Conservation (phyloP, 2,113 vertebrate genomes). For the Microcebus jonahi region DNA sequence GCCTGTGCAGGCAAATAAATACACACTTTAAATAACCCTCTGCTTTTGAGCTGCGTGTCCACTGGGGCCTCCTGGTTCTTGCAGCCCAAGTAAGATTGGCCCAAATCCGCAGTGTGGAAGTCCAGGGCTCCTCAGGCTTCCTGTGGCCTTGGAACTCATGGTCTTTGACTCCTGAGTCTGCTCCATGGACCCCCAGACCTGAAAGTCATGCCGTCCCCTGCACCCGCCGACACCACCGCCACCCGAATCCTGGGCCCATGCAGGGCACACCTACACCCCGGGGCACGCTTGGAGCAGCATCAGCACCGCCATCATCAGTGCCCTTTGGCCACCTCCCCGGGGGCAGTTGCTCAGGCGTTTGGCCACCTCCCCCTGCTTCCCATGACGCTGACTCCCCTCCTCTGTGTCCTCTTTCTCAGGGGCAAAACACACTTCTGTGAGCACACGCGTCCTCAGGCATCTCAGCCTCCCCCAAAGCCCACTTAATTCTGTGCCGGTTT, state of each 20-base stretch:
- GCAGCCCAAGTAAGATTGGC: neutral
- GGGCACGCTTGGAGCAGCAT: neutral
- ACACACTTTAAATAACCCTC: neutral
- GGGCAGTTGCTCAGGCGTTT: neutral
- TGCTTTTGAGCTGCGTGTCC: neutral
- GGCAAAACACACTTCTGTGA: neutral
- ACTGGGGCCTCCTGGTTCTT: neutral
- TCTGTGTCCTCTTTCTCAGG: neutral
- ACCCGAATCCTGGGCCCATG: rapidly evolving
- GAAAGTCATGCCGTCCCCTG: neutral
- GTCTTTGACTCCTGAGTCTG: neutral
- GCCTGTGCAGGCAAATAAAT: neutral
- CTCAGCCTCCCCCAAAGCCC: neutral
- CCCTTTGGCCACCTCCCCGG: neutral
- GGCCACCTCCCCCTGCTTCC: neutral
- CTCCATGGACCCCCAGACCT: neutral
- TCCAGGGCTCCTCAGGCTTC: neutral
- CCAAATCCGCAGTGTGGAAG: neutral
- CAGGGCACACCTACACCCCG: too few species aligned
- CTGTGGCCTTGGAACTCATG: neutral
- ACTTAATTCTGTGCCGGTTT: neutral
- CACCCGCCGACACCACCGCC: neutral
- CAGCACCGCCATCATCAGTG: too few species aligned
- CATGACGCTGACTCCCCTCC: too few species aligned
- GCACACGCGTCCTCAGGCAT: neutral